phyloP scores from a whole-genome alignment of 2,888 invertebrate genomes.

The Eucera pruinosa region DNA sequence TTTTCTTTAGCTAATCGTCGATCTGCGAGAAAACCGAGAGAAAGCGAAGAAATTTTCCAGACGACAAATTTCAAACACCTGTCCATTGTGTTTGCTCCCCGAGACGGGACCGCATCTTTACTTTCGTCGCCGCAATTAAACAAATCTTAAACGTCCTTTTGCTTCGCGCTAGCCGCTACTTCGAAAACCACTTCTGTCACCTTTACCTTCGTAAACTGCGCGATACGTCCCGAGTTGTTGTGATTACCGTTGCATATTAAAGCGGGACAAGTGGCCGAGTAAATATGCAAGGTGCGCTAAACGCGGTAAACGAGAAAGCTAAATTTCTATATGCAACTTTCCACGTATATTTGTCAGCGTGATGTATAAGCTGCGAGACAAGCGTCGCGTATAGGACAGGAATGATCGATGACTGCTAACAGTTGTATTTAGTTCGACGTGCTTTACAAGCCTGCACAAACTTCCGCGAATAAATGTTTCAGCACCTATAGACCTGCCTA shows the following conservation, averaged over 20 bases:
- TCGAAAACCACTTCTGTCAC: neutral
- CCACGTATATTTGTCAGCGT: constrained; percentile 45
- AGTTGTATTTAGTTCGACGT: too few species aligned
- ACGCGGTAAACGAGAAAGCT: constrained; percentile 29
- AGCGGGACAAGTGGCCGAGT: too few species aligned
- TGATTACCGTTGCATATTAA: too few species aligned
- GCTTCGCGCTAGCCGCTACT: neutral
- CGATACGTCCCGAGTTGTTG: too few species aligned
- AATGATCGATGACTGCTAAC: constrained; percentile 86
- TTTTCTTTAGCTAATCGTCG: neutral
- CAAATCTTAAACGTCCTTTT: neutral
- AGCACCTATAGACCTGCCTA: too few species aligned
- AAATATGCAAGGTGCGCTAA: neutral
- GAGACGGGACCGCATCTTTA: constrained; percentile 18
- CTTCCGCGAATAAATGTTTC: too few species aligned
- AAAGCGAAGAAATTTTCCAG: constrained; percentile 74
- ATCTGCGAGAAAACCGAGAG: constrained; percentile 35
- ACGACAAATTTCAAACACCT: constrained; percentile 1
- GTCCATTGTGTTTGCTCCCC: constrained; percentile 50
- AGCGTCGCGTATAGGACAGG: constrained; percentile 86
- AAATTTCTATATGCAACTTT: constrained; percentile 34
- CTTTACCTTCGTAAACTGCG: neutral
- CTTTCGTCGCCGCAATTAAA: constrained; percentile 40
- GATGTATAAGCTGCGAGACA: constrained; percentile 85
- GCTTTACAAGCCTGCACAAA: too few species aligned